Conservation (phyloP, 2,113 vertebrate genomes). For the Barbus barbus region DNA sequence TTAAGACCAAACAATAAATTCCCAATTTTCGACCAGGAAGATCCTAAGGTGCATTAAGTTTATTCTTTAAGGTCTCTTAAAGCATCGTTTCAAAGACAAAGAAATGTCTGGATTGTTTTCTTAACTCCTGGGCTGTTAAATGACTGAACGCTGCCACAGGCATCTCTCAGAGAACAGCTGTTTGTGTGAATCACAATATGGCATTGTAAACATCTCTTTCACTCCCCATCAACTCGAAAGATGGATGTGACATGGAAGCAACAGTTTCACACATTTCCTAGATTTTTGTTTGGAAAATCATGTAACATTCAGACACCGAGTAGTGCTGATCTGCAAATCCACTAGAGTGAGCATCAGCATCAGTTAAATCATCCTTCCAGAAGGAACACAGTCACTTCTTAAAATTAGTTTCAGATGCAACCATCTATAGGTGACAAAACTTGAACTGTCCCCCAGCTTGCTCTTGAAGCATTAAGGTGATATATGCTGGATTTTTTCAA, state of each 20-base stretch:
- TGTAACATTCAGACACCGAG: not conserved
- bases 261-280: not conserved
- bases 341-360: not conserved
- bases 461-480: constrained; percentile 9
- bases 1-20: not conserved
- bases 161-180: constrained; percentile 16
- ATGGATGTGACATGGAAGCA: not conserved
- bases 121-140: constrained; percentile 37
- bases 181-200: constrained; percentile 35
- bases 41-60: too few species aligned
- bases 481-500: not conserved
- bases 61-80: not conserved
- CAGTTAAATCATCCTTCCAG: not conserved
- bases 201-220: constrained; percentile 34
- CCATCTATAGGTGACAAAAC: not conserved
- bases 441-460: not conserved
- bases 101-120: constrained; percentile 27
- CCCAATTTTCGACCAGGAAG: not conserved
- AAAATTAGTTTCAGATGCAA: not conserved
- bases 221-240: constrained; percentile 18
- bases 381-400: not conserved
- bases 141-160: constrained; percentile 38
- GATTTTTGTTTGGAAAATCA: constrained; percentile 13
- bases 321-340: not conserved
- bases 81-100: not conserved